Evolutionary conservation across 2,113 vertebrate genomes (phyloP).

Genomic region (Pungitius pungitius): DNA sequence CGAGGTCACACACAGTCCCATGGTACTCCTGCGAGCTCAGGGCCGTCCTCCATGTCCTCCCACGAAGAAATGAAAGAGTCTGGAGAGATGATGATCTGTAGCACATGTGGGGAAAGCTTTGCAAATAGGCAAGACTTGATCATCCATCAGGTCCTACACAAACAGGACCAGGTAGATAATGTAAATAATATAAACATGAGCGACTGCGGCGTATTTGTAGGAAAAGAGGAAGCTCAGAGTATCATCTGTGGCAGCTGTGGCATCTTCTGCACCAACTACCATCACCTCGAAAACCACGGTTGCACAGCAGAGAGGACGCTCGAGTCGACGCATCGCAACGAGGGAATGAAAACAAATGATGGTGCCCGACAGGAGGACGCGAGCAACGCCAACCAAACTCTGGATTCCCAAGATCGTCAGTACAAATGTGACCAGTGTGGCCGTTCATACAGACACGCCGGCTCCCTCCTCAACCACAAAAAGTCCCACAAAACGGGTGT

Average conservation of each 20-base stretch:
- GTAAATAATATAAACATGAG: conserved; percentile 14
- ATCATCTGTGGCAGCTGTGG: conserved; percentile 78
- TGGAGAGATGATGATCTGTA: conserved; percentile 80
- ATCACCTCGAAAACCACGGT: conserved; percentile 73
- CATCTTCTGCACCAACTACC: conserved; percentile 68
- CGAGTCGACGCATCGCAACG: conserved; percentile 28
- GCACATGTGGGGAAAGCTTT: conserved; percentile 80
- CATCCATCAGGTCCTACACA: conserved; percentile 74
- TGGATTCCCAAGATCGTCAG: conserved; percentile 64
- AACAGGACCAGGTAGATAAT: conserved; percentile 36
- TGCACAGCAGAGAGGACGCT: conserved; percentile 58
- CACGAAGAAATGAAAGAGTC: conserved; percentile 69
- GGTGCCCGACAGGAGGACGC: conserved; percentile 24
- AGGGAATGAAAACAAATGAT: conserved; percentile 39
- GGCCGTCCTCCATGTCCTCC: conserved; percentile 73
- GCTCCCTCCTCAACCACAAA: conserved; percentile 90
- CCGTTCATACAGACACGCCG: conserved; percentile 88
- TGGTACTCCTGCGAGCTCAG: conserved; percentile 61
- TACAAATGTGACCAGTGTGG: conserved; percentile 88
- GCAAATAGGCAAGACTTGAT: conserved; percentile 72
- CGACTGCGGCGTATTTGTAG: conserved; percentile 11
- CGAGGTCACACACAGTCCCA: conserved; percentile 81
- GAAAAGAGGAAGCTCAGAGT: conserved; percentile 71
- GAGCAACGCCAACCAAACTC: conserved; percentile 16
- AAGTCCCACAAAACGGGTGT: conserved; percentile 90